Evolutionary conservation across 2,113 vertebrate genomes (phyloP).

Genomic region (Aspiorhynchus laticeps): DNA sequence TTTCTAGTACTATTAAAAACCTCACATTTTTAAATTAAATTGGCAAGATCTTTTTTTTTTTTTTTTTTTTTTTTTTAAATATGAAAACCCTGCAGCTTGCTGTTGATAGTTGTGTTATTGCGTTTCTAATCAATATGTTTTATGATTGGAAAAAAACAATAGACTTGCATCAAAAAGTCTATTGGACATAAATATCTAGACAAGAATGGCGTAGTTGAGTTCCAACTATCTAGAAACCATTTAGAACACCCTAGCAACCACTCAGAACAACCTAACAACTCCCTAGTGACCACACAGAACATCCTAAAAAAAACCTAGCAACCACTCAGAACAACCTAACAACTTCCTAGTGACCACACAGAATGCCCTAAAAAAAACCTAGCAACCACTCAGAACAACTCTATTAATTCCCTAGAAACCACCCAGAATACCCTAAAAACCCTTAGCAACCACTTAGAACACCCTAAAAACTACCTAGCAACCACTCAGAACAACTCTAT

Average conservation of each 20-base stretch:
- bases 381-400: neutral
- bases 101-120: neutral
- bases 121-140: neutral
- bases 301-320: too few relatives aligned
- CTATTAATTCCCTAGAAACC: neutral
- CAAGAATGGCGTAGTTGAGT: neutral
- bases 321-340: neutral
- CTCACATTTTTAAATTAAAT: neutral
- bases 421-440: neutral
- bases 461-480: neutral
- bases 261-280: neutral
- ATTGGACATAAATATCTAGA: neutral
- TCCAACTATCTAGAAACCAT: neutral
- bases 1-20: neutral
- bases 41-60: too few relatives aligned
- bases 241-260: neutral
- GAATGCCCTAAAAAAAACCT: neutral
- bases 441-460: neutral
- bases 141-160: neutral
- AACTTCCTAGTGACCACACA: neutral
- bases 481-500: neutral
- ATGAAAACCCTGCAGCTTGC: too few relatives aligned
- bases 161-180: neutral
- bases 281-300: neutral
- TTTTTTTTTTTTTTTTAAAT: neutral